These are phyloP conservation scores for Bombus fervidus DNA, from an alignment of 1,140 invertebrate genomes.

Conservation along the genomic window DNA sequence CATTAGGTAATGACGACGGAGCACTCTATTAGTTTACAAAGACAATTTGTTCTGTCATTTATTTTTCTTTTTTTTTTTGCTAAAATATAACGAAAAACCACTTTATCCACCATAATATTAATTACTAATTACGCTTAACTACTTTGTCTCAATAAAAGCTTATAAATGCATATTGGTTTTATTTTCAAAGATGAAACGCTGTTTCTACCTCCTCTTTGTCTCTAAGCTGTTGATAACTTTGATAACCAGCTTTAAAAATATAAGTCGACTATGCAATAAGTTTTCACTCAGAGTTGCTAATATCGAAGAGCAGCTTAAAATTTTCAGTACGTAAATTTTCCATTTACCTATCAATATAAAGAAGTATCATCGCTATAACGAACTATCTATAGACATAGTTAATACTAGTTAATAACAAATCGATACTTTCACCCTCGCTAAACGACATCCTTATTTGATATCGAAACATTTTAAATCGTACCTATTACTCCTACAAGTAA, in stretches of 20 bases:
- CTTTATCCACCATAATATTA: neutral
- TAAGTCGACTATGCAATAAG: neutral
- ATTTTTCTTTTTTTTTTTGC: no score
- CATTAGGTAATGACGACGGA: neutral
- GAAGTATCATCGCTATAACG: neutral
- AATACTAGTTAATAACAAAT: neutral
- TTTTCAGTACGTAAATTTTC: neutral
- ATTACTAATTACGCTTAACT: neutral
- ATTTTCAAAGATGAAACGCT: no score
- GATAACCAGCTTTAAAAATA: neutral
- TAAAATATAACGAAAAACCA: neutral
- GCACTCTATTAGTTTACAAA: neutral
- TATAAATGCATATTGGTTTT: no score
- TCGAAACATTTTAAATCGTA: neutral
- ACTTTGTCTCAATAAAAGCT: no score
- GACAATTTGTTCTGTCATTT: neutral
- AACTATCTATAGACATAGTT: no score
- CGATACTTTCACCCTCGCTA: neutral
- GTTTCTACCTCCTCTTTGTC: no score
- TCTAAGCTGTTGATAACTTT: neutral
- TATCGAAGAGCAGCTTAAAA: no score
- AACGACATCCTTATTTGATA: neutral
- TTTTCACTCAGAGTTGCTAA: neutral
- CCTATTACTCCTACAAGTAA: neutral
- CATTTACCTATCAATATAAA: neutral